Evolutionary conservation across 2,888 invertebrate species (phyloP).

Genomic region (Chymomyza caudatula): DNA sequence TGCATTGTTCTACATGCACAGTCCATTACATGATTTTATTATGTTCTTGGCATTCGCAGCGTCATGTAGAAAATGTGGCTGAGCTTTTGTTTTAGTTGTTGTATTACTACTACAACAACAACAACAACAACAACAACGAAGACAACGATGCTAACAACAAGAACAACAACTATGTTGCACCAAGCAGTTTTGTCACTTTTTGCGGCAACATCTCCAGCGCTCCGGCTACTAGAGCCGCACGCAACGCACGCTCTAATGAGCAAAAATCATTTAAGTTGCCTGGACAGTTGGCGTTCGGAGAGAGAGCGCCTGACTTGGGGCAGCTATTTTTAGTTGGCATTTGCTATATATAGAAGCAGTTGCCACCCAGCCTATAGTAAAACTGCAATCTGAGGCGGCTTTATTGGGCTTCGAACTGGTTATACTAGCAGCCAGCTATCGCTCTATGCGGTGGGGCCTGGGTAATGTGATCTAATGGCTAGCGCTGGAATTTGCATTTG

Average conservation of each 20-base stretch:
- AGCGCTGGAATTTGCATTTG: conserved; percentile 47
- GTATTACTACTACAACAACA: neutral
- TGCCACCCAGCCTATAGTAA: neutral
- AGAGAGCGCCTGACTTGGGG: neutral
- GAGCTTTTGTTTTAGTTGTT: conserved; percentile 67
- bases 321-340: conserved; percentile 64
- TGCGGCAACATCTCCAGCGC: conserved; percentile 30
- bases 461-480: conserved; percentile 64
- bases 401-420: conserved; percentile 66
- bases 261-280: conserved; percentile 70
- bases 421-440: conserved; percentile 2
- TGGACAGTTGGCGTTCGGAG: neutral
- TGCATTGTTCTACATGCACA: conserved; percentile 72
- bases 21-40: conserved; percentile 72
- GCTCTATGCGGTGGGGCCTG: conserved; percentile 31
- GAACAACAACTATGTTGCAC: neutral
- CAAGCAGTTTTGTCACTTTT: conserved; percentile 59
- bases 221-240: conserved; percentile 35
- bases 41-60: conserved; percentile 71
- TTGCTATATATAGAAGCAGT: conserved; percentile 61
- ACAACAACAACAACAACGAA: neutral
- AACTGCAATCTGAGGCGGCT: conserved; percentile 54
- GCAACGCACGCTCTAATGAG: conserved; percentile 71
- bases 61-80: conserved; percentile 69
- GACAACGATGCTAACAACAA: neutral